Percentiles rank a stretch among this genome's conserved stretches.
Evolutionary conservation across 1,140 invertebrate genomes (phyloP).

Genomic region (Sitodiplosis mosellana): DNA sequence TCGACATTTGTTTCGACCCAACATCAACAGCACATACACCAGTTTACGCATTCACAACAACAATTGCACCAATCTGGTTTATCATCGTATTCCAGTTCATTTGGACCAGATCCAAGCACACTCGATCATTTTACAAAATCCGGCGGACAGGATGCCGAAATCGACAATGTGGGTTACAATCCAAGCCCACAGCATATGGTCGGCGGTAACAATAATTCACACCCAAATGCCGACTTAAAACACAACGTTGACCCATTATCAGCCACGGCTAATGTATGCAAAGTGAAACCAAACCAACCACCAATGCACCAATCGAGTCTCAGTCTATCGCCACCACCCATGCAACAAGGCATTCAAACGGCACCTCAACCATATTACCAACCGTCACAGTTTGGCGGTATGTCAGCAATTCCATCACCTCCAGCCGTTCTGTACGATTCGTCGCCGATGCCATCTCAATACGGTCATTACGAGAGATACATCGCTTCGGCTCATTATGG

Average conservation of each 20-base stretch:
- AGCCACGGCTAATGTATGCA: slow-evolving; percentile 10
- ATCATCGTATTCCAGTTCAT: slow-evolving; percentile 1
- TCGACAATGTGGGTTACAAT: slow-evolving; percentile 7
- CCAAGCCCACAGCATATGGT: slow-evolving; percentile 17
- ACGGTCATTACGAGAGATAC: slow-evolving; percentile 44
- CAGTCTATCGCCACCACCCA: slow-evolving; percentile 23
- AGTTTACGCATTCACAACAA: slow-evolving; percentile 17
- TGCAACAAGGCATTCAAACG: slow-evolving; percentile 10
- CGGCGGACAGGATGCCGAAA: slow-evolving; percentile 24
- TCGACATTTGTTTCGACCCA: slow-evolving; percentile 32
- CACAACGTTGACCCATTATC: slow-evolving; percentile 3
- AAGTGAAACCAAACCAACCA: slow-evolving; percentile 10
- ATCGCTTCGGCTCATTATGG: not conserved
- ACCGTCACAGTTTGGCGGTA: slow-evolving; percentile 44
- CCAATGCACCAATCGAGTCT: slow-evolving; percentile 9
- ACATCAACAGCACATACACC: slow-evolving; percentile 21
- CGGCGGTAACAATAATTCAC: not conserved
- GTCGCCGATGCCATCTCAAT: slow-evolving; percentile 51
- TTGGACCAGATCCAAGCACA: slow-evolving; percentile 8
- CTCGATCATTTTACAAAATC: slow-evolving; percentile 16
- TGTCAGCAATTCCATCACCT: slow-evolving; percentile 65
- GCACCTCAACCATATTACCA: slow-evolving; percentile 18
- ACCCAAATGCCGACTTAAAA: slow-evolving; percentile 1
- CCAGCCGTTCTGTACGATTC: slow-evolving; percentile 60
- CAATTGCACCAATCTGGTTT: slow-evolving; percentile 17